Conservation (phyloP, 1,140 invertebrate species). For the Phymastichus coffea region DNA sequence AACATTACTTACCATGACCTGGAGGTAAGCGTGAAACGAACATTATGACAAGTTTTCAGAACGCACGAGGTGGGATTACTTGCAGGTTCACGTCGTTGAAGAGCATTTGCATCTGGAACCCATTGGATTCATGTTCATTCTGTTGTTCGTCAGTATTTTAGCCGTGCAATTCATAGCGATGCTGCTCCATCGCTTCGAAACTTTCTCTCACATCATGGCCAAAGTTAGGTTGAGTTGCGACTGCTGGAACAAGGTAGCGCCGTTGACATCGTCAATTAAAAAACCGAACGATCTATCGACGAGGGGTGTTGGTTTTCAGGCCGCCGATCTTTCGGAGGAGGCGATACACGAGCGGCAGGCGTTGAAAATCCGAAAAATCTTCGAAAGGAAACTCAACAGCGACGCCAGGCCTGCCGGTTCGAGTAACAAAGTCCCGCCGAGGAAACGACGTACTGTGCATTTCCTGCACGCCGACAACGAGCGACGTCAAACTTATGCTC, state of each 20-base stretch:
- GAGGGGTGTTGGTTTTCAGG: too few relatives aligned
- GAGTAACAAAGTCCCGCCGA: conserved; percentile 31
- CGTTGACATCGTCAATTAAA: too few relatives aligned
- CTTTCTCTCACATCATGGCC: conserved; percentile 80
- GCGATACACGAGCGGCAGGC: conserved; percentile 61
- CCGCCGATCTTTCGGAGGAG: conserved; percentile 55
- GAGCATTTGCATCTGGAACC: conserved; percentile 91
- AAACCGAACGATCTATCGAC: too few relatives aligned
- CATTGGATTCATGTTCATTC: conserved; percentile 81
- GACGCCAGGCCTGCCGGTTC: conserved; percentile 33
- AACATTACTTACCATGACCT: conserved; percentile 94
- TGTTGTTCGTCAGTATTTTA: conserved; percentile 54
- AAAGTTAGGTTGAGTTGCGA: conserved; percentile 49
- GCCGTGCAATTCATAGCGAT: conserved; percentile 81
- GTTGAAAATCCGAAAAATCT: conserved; percentile 61
- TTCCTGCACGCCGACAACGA: conserved; percentile 29
- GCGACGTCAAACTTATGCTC: background rate
- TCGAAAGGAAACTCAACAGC: conserved; percentile 58
- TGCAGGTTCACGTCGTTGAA: conserved; percentile 80
- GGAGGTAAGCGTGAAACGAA: too few relatives aligned
- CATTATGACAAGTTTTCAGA: too few relatives aligned
- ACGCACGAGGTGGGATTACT: conserved; percentile 81
- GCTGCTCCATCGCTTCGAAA: conserved; percentile 82
- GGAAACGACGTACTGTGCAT: conserved; percentile 40
- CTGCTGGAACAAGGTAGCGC: conserved; percentile 35